Evolutionary conservation across 2,888 invertebrate species (phyloP).

Genomic region (Cosmia pyralina): DNA sequence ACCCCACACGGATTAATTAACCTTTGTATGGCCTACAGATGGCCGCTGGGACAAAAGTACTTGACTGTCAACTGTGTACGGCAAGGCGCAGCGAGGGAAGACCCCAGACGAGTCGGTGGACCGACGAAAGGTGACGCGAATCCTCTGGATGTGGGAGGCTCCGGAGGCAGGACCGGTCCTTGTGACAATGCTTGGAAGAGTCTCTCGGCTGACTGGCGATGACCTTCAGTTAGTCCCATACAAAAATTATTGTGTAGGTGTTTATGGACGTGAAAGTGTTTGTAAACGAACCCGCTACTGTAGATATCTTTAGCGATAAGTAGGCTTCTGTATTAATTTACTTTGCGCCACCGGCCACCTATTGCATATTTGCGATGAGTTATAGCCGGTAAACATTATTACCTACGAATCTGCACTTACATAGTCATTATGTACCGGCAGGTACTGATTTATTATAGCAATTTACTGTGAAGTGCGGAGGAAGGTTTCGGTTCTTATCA

Average conservation of each 20-base stretch:
- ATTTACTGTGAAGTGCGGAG: slow-evolving; percentile 13
- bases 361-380: slow-evolving; percentile 27
- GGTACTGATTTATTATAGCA: slow-evolving; percentile 6
- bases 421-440: slow-evolving; percentile 7
- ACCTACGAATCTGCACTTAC: not conserved
- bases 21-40: not conserved
- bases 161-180: not conserved
- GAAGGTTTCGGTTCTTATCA: slow-evolving; percentile 10
- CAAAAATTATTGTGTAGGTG: not conserved
- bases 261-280: not conserved
- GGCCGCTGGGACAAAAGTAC: not conserved
- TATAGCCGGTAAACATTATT: slow-evolving; percentile 11
- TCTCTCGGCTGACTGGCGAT: not conserved
- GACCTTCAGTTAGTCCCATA: not conserved
- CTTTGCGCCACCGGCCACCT: not conserved
- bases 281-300: not conserved
- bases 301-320: not conserved
- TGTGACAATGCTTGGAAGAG: not conserved
- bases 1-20: not conserved
- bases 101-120: not conserved
- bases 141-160: not conserved
- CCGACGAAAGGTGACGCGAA: not conserved
- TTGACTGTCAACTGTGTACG: not conserved
- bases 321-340: slow-evolving; percentile 9
- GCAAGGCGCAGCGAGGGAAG: not conserved